These are phyloP conservation scores for Lithophane socia DNA, from an alignment of 2,888 invertebrate species.

Conservation along the genomic window DNA sequence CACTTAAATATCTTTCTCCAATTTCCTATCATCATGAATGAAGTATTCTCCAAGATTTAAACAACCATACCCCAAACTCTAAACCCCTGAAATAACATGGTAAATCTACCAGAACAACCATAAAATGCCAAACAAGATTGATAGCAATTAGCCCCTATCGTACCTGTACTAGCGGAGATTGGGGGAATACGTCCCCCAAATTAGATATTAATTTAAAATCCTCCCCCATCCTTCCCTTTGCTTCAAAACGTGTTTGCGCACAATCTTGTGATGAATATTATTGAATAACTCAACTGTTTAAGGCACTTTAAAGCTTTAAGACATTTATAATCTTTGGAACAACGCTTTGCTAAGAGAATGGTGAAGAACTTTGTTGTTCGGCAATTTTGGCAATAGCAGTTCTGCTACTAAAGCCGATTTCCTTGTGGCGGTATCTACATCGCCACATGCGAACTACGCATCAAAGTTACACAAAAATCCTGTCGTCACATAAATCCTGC, in stretches of 20 bases:
- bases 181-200: constrained; percentile 82
- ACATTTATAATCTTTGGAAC: constrained; percentile 54
- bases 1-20: not conserved
- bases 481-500: no score
- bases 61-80: constrained; percentile 15
- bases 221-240: constrained; percentile 67
- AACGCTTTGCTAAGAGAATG: constrained; percentile 15
- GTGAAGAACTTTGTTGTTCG: not conserved
- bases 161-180: constrained; percentile 68
- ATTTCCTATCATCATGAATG: constrained; percentile 15
- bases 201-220: constrained; percentile 87
- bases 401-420: no score
- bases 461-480: no score
- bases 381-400: not conserved
- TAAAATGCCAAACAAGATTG: constrained; percentile 64
- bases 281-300: constrained; percentile 78
- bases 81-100: constrained; percentile 29
- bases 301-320: constrained; percentile 58
- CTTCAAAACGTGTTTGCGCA: constrained; percentile 73
- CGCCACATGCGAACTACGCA: no score
- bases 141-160: constrained; percentile 59
- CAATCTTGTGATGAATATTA: constrained; percentile 78
- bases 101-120: constrained; percentile 52
- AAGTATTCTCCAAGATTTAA: constrained; percentile 4
- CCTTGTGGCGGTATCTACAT: no score